A percentile compares a stretch with the other conserved stretches of the same genome.
phyloP scores from a whole-genome alignment of 2,797 vertebrate species.

The Dicrostonyx torquatus region DNA sequence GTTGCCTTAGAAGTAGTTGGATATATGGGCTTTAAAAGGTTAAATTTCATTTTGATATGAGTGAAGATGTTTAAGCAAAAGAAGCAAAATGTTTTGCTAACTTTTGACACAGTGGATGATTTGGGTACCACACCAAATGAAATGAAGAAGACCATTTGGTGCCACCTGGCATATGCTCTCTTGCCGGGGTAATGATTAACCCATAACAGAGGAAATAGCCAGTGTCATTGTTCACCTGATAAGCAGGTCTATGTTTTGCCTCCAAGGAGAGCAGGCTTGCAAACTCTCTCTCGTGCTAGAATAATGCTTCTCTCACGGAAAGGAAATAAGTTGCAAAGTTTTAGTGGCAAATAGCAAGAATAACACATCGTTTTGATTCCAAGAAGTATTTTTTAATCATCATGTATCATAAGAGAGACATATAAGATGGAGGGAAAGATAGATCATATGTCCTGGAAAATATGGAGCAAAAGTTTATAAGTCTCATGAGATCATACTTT shows the following conservation, averaged over 20 bases:
- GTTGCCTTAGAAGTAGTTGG: conserved; percentile 37
- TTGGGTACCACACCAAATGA: conserved; percentile 24
- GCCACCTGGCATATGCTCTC: background rate
- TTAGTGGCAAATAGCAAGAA: background rate
- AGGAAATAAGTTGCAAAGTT: conserved; percentile 16
- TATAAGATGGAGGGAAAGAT: background rate
- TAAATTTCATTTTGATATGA: conserved; percentile 52
- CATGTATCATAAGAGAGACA: background rate
- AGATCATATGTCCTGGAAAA: conserved; percentile 30
- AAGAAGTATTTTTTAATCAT: conserved; percentile 14
- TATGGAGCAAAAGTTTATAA: conserved; percentile 13
- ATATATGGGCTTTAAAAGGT: conserved; percentile 47
- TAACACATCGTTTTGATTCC: background rate
- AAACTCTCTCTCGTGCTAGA: background rate
- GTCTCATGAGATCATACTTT: background rate
- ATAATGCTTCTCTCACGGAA: conserved; percentile 41
- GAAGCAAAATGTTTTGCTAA: conserved; percentile 51
- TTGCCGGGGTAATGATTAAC: conserved; percentile 22
- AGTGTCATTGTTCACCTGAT: background rate
- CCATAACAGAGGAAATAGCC: conserved; percentile 31
- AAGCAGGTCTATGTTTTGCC: background rate
- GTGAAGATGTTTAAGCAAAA: conserved; percentile 54
- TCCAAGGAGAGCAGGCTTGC: background rate
- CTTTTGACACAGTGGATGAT: background rate
- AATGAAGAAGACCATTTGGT: conserved; percentile 39